Evolutionary conservation across 1,140 invertebrate genomes (phyloP), one percentile per base, ranked within the genome.

Genomic region (Portunus trituberculatus): DNA sequence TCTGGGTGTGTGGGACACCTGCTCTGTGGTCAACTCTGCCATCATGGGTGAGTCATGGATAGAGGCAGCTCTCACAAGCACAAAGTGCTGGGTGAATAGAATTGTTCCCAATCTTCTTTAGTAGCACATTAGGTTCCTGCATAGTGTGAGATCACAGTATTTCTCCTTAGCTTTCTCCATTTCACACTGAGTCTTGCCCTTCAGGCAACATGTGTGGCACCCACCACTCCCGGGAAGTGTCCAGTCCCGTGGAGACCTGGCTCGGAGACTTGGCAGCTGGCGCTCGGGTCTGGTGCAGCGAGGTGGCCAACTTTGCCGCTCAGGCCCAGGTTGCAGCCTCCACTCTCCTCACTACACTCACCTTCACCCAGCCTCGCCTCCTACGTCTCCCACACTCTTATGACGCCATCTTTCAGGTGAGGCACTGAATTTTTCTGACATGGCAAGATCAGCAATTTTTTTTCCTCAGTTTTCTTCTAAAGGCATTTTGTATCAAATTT

Each of bases 381-480:
- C 97, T 99, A 12, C 97, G 98, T 96, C 97, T 99, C 97, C 99
- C 99, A 45, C 97, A 98, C 91, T 98, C 98, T 96, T 99, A 99
- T 97, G 99, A 99, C 97, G 98, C 98, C 96, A 98, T 99, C 95
- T 99, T 99, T 97, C 98, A 98, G 97, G 98, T 98, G 97, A 96
- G 96, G 39, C 39, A 39, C 39, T 2, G 39, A 39, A 39, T 39
- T 39, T 39, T 39, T 39, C n/a, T 39, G 39, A 39, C 39, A 39
- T 39, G 39, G 39, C 39, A 39, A n/a, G n/a, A n/a, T n/a, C n/a
- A n/a, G n/a, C n/a, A n/a, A n/a, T n/a, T 25, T n/a, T 39, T 39
- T 39, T 39, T 10, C 52, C 20, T 59, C 52, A 59, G 10, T 59
- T 39, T 39, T 39, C 6, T 39, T 39, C 1, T 1, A 39, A 39